Evolutionary conservation across 1,140 invertebrate species (phyloP), one percentile per base, ranked within the genome.

Genomic region (Hyles vespertilio): DNA sequence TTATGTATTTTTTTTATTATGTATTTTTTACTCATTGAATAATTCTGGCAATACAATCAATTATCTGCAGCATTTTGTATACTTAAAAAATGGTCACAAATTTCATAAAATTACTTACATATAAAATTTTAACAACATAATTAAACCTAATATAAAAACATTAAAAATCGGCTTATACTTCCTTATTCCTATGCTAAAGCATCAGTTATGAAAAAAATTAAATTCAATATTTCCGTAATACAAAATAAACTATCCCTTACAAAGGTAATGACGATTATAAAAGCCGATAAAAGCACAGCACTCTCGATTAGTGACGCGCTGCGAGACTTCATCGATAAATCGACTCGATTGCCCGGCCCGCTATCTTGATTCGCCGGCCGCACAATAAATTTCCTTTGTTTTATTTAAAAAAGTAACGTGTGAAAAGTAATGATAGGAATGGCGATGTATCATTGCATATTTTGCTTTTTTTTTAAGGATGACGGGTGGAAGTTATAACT

Each of bases 261-360:
- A 40, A 40, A 5, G 36, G 61, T 79, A 77, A 80, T 82, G 76
- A 79, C 69, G 79, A 84, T 84, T 67, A 74, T 79, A 76, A 75
- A 77, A 67, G 67, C 61, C 72, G 83, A 86, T 87, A 87, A 87
- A 76, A 62, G 63, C 72, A 56, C 63, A 63, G 68, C 72, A 65
- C 61, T 61, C 70, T 70, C 73, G 75, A 78, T 76, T 87, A 87
- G 84, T 81, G 84, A 84, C 77, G 77, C 81, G 72, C 67, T 74
- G 49, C 54, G 12, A 43, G 65, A 70, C 75, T 60, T 79, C 84
- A 83, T 84, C 83, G 83, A 86, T 81, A 77, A 65, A 82, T 69
- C 73, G 69, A 74, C 32, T 76, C 76, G 77, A 83, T 84, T 75
- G 67, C 62, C 66, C 47, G 47, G 48, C 48, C 5, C 52, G 51